These are phyloP conservation scores for Bungarus multicinctus DNA, from an alignment of 2,113 vertebrate species.

Conservation along the genomic window DNA sequence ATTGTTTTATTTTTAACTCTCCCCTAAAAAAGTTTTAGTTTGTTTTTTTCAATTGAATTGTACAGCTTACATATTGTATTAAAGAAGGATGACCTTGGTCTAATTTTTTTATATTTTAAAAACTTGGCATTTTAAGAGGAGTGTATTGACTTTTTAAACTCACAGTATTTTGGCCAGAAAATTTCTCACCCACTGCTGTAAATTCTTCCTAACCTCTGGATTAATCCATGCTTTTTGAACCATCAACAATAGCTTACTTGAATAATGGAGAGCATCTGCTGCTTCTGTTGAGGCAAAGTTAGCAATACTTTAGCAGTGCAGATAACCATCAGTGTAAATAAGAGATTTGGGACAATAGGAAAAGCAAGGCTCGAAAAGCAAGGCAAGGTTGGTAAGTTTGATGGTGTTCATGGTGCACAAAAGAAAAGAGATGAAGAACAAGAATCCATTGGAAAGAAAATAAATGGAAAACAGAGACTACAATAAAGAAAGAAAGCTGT, in stretches of 20 bases:
- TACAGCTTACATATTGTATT: no score
- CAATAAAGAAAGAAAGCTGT: neutral
- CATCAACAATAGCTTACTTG: neutral
- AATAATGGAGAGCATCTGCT: neutral
- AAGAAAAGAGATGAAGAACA: neutral
- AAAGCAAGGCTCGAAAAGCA: neutral
- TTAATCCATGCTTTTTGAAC: neutral
- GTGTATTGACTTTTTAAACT: no score
- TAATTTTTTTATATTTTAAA: no score
- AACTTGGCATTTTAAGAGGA: no score
- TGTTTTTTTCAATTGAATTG: no score
- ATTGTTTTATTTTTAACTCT: no score
- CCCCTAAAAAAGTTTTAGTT: no score
- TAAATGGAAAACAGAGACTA: neutral
- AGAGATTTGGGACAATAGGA: neutral
- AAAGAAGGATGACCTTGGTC: no score
- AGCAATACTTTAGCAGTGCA: neutral
- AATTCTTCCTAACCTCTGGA: neutral
- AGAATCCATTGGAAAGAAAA: neutral
- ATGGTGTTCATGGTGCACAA: neutral
- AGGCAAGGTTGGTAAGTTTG: neutral
- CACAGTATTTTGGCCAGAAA: neutral
- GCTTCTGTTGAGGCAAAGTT: neutral
- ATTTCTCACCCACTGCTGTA: neutral
- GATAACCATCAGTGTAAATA: neutral